Evolutionary conservation across 2,797 vertebrate species (phyloP).

Genomic region (Synaphobranchus kaupii): DNA sequence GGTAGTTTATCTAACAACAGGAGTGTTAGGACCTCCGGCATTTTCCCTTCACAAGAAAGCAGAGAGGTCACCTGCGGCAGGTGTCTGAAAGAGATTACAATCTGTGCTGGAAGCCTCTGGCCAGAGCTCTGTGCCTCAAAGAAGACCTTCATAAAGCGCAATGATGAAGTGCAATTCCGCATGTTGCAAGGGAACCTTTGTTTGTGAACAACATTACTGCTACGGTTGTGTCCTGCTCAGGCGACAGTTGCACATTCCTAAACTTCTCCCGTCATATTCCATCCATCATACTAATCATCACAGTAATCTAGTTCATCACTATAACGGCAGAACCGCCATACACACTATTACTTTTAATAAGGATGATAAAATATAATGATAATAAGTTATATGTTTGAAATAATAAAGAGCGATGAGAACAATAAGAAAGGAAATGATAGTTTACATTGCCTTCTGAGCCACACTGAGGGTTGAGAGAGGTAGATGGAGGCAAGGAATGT

Average conservation of each 20-base stretch:
- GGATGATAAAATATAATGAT: background rate
- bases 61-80: background rate
- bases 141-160: background rate
- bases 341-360: background rate
- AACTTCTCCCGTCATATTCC: background rate
- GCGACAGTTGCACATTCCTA: background rate
- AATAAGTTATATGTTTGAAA: background rate
- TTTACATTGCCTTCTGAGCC: background rate
- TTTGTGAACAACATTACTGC: background rate
- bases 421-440: background rate
- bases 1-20: slow-evolving; percentile 12
- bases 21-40: background rate
- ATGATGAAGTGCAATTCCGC: background rate
- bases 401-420: background rate
- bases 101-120: slow-evolving; percentile 1
- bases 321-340: background rate
- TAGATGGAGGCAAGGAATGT: slow-evolving; percentile 10
- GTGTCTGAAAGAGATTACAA: slow-evolving; percentile 12
- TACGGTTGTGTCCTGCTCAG: background rate
- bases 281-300: background rate
- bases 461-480: background rate
- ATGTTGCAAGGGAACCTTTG: background rate
- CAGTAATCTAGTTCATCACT: background rate
- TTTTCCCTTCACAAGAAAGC: background rate
- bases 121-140: background rate